phyloP scores from a whole-genome alignment of 2,888 invertebrate genomes.

The Nephrotoma flavescens region DNA sequence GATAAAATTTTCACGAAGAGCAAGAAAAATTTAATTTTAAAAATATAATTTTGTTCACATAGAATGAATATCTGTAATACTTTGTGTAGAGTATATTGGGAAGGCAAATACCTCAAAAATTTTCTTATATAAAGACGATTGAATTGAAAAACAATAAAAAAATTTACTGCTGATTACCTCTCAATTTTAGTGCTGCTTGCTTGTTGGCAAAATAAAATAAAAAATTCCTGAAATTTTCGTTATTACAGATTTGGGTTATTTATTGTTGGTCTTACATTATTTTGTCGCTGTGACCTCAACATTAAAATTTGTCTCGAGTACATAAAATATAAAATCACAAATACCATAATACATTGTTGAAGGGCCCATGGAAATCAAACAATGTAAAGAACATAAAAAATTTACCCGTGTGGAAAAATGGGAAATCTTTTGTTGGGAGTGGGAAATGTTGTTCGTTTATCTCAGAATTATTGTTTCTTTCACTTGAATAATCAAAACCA shows the following conservation, averaged over 20 bases:
- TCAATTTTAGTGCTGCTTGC: background rate
- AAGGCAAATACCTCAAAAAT: background rate
- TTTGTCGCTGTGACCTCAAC: background rate
- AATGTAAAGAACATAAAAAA: background rate
- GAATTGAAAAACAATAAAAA: background rate
- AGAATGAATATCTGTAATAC: background rate
- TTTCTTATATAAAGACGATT: background rate
- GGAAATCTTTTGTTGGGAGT: background rate
- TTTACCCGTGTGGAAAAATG: background rate
- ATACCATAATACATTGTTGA: background rate
- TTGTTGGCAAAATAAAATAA: background rate
- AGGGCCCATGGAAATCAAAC: background rate
- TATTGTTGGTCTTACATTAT: background rate
- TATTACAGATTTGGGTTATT: too few relatives aligned
- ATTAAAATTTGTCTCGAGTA: background rate
- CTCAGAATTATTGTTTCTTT: background rate
- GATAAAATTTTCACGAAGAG: background rate
- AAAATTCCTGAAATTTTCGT: background rate
- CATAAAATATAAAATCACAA: background rate
- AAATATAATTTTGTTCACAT: background rate
- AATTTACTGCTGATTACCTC: background rate
- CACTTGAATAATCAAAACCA: background rate
- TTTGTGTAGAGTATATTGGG: background rate
- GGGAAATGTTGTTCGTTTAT: background rate
- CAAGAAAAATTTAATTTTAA: background rate